Evolutionary conservation across 2,797 vertebrate species (phyloP).

Genomic region (Parauchenoglanis punctatus): DNA sequence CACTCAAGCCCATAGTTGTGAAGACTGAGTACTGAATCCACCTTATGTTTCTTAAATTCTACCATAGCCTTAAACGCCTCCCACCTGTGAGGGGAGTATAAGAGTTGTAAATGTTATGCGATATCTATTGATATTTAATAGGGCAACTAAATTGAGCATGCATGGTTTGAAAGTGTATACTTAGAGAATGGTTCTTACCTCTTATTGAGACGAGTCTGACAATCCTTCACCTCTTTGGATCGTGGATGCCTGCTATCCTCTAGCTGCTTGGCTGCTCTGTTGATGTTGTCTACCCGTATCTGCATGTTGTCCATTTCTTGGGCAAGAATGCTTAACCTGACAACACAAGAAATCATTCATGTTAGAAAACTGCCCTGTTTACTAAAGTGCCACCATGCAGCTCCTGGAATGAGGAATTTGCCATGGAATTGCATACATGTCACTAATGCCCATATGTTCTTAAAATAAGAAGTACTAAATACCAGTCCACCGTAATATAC

Average conservation of each 20-base stretch:
- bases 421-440: constrained; percentile 6
- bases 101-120: not conserved
- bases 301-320: constrained; percentile 88
- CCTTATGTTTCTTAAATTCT: constrained; percentile 77
- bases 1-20: constrained; percentile 92
- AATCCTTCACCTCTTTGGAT: constrained; percentile 85
- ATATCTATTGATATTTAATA: not conserved
- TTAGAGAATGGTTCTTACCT: constrained; percentile 72
- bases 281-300: constrained; percentile 83
- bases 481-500: constrained; percentile 14
- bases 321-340: constrained; percentile 87
- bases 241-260: constrained; percentile 91
- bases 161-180: not conserved
- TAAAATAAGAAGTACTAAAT: constrained; percentile 20
- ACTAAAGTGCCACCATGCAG: not conserved
- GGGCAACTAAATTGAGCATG: not conserved
- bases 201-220: constrained; percentile 82
- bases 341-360: constrained; percentile 35
- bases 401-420: not conserved
- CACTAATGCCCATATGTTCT: constrained; percentile 23
- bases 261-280: constrained; percentile 84
- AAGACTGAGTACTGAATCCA: constrained; percentile 86
- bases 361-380: not conserved
- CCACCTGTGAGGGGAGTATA: constrained; percentile 79
- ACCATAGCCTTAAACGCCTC: constrained; percentile 86